phyloP scores from a whole-genome alignment of 2,888 invertebrate species.

The Melanophora roralis region DNA sequence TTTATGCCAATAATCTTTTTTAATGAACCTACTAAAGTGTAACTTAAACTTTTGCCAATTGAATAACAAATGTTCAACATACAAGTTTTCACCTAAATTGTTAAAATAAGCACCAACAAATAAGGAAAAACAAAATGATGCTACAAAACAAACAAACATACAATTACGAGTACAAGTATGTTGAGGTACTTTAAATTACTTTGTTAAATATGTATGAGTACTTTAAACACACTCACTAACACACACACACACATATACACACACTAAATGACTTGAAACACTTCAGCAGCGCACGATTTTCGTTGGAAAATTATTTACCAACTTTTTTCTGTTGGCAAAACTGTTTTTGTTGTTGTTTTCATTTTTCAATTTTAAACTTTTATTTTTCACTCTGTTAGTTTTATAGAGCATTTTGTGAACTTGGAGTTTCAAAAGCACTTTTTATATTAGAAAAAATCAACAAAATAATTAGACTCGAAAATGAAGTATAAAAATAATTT shows the following conservation, averaged over 20 bases:
- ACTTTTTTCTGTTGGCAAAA: background rate
- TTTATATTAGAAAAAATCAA: background rate
- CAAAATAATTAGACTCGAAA: background rate
- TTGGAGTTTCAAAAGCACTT: no score
- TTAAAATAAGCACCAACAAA: no score
- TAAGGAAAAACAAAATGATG: no score
- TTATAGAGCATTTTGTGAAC: background rate
- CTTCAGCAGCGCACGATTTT: background rate
- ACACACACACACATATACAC: background rate
- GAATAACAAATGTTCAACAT: background rate
- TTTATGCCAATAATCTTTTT: no score
- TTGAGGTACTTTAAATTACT: no score
- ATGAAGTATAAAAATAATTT: background rate
- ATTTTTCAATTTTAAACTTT: background rate
- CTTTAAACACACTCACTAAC: no score
- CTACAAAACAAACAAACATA: no score
- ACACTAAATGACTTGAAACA: background rate
- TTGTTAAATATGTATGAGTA: background rate
- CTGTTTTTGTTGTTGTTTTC: background rate
- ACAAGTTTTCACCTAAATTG: background rate
- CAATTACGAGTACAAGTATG: no score
- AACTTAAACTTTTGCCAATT: background rate
- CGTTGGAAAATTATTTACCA: background rate
- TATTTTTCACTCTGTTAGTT: background rate
- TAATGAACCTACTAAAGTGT: background rate